Base-by-base conservation (phyloP, 2,888 invertebrate species). In the Hirtodrosophila cameraria region DNA sequence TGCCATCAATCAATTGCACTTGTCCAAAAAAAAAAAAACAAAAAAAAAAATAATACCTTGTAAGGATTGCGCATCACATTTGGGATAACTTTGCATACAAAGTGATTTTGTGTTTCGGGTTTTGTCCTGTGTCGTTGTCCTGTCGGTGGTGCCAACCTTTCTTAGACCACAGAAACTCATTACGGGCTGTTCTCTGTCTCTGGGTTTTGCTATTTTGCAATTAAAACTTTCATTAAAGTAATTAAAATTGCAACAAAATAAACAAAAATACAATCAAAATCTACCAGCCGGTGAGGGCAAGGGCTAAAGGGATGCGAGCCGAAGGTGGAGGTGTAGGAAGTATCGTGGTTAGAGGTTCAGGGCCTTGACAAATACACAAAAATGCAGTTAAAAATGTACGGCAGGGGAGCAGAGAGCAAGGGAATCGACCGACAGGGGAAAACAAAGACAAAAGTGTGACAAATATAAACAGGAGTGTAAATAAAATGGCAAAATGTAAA, bases 181-280 rank as follows among this genome's bases (percentile, higher is more conserved):
- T 85, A 85, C 74, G 53, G 45, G 58, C 48, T 55, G 53, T 54
- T 33, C 36, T 33, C 30, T 55, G 58, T 55, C 68, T 71, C 61
- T 77, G 70, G 59, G 75, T 73, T 74, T 75, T 79, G 73, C 88
- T 77, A 84, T 87, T 88, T 87, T 79, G 89, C 88, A 88, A 88
- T 88, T 88, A 88, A 89, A 88, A 89, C 85, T 88, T 88, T 89
- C 89, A 89, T 88, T 89, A 88, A 88, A 89, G 88, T 89, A 89
- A 89, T 88, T 88, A 89, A 89, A 88, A 88, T 83, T 87, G 88
- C 81, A 89, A 88, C 87, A 88, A 87, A 84, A 86, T 78, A 77
- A 82, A 82, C 87, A 87, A 85, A 82, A 87, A 82, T 77, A 81
- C 87, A 81, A 81, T 81, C 82, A 81, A 81, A 81, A 77, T 84